Evolutionary conservation across 2,888 invertebrate species (phyloP).

Genomic region (Hirtodrosophila histrioides): DNA sequence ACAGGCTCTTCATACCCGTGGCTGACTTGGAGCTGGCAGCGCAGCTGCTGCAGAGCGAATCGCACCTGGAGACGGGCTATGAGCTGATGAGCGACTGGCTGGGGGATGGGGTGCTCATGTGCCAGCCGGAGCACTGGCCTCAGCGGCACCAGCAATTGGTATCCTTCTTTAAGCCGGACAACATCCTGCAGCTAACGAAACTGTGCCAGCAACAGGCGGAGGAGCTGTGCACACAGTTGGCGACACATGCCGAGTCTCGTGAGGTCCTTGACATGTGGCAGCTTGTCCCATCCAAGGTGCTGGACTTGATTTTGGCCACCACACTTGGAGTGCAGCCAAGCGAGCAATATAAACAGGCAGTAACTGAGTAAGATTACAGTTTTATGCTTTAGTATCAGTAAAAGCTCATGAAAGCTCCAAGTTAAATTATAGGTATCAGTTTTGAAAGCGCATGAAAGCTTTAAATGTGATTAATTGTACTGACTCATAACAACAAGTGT

Average conservation of each 20-base stretch:
- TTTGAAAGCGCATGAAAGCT: no score
- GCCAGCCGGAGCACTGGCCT: slow-evolving; percentile 45
- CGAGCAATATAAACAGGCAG: slow-evolving; percentile 36
- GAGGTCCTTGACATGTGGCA: slow-evolving; percentile 50
- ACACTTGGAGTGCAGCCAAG: slow-evolving; percentile 53
- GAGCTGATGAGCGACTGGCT: slow-evolving; percentile 61
- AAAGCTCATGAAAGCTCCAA: not conserved
- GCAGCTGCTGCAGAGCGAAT: slow-evolving; percentile 51
- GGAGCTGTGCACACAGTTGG: slow-evolving; percentile 22
- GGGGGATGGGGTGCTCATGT: slow-evolving; percentile 38
- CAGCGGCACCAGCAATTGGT: slow-evolving; percentile 46
- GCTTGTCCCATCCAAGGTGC: slow-evolving; percentile 31
- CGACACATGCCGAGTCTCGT: slow-evolving; percentile 8
- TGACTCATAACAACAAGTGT: no score
- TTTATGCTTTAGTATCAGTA: no score
- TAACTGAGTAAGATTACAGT: slow-evolving; percentile 43
- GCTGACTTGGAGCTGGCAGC: slow-evolving; percentile 57
- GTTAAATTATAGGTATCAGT: no score
- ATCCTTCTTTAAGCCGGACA: slow-evolving; percentile 30
- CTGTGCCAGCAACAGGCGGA: slow-evolving; percentile 36
- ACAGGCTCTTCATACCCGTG: slow-evolving; percentile 62
- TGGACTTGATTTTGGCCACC: slow-evolving; percentile 42
- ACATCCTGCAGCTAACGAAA: slow-evolving; percentile 24
- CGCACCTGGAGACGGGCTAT: slow-evolving; percentile 52
- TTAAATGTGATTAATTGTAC: no score